Percentiles rank a stretch among this genome's conserved stretches.
Evolutionary conservation across 2,797 vertebrate species (phyloP).

Genomic region (Anguilla marmorata): DNA sequence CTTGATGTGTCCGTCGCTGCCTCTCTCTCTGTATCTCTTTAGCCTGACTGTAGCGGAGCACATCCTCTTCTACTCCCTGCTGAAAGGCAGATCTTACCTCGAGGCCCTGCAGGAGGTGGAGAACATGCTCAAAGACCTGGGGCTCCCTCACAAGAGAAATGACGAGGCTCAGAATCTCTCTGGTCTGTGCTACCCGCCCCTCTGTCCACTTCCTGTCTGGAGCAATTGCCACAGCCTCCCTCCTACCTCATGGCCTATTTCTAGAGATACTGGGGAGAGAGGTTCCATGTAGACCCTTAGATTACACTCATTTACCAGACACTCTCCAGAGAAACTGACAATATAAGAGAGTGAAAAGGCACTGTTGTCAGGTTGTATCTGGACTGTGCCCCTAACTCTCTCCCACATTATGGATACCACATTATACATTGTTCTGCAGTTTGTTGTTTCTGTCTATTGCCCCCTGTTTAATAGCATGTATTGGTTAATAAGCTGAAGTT

Average conservation of each 20-base stretch:
- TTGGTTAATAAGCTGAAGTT: not conserved
- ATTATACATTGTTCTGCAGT: not conserved
- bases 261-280: not conserved
- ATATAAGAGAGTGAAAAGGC: not conserved
- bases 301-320: not conserved
- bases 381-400: not conserved
- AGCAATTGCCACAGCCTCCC: not conserved
- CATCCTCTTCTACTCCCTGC: constrained; percentile 89
- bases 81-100: constrained; percentile 81
- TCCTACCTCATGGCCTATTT: not conserved
- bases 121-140: constrained; percentile 85
- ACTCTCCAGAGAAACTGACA: not conserved
- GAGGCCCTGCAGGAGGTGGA: constrained; percentile 83
- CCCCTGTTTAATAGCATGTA: not conserved
- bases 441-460: not conserved
- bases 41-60: constrained; percentile 96
- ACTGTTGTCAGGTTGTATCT: not conserved
- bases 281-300: not conserved
- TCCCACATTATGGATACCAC: not conserved
- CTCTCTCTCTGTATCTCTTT: constrained; percentile 23
- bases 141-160: constrained; percentile 85
- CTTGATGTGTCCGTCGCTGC: too few relatives aligned
- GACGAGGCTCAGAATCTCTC: constrained; percentile 92
- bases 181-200: constrained; percentile 66
- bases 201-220: not conserved